These are phyloP conservation scores for Grammomys dolichurus DNA, from an alignment of 2,113 vertebrate genomes.

Conservation along the genomic window DNA sequence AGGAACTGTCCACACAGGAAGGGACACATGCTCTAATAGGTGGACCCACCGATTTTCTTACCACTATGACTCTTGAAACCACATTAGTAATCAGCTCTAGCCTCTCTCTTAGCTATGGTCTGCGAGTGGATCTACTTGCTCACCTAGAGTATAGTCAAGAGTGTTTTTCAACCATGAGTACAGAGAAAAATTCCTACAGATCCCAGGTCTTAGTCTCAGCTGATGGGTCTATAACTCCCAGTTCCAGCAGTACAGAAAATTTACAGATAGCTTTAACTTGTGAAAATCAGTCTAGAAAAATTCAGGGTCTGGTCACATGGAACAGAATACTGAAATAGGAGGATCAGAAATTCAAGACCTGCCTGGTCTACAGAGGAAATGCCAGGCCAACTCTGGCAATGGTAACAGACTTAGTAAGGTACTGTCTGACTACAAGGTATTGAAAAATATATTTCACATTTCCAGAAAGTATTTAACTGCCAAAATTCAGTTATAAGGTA, in stretches of 20 bases:
- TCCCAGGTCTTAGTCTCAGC: background rate
- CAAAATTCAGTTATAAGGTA: background rate
- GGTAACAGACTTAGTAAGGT: background rate
- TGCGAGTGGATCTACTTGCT: background rate
- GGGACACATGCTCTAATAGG: background rate
- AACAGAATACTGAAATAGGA: background rate
- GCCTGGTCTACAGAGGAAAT: background rate
- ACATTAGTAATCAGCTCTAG: background rate
- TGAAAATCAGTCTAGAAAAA: background rate
- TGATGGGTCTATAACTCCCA: background rate
- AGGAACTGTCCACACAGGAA: background rate
- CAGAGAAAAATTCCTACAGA: background rate
- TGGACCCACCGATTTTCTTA: background rate
- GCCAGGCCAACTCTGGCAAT: background rate
- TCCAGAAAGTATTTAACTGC: conserved; percentile 32
- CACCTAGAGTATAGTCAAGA: background rate
- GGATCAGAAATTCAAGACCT: background rate
- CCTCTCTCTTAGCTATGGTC: background rate
- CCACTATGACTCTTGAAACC: background rate
- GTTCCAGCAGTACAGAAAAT: background rate
- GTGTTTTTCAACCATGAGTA: background rate
- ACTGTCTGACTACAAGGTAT: background rate
- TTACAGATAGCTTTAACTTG: background rate
- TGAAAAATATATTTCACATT: background rate
- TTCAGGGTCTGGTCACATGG: background rate